phyloP scores from a whole-genome alignment of 2,797 vertebrate genomes.

The Pseudochirops corinnae region DNA sequence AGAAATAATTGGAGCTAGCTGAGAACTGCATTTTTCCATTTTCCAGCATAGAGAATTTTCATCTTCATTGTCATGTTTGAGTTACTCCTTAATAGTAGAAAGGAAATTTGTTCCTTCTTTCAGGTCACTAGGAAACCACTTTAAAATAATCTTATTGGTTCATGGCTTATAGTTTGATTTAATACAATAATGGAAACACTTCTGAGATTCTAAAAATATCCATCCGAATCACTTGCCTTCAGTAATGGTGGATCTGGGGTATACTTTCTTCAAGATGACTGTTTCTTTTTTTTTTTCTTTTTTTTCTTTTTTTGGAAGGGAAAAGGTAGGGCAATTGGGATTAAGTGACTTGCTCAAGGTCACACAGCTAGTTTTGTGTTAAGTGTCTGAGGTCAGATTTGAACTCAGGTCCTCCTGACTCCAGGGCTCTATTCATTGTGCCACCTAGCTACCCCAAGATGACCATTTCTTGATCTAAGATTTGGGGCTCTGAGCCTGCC shows the following conservation, averaged over 20 bases:
- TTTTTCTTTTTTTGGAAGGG: no score
- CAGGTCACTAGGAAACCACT: neutral
- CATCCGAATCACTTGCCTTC: slow-evolving; percentile 59
- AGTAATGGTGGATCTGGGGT: slow-evolving; percentile 40
- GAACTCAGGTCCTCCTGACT: no score
- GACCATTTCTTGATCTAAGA: slow-evolving; percentile 56
- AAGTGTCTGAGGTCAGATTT: no score
- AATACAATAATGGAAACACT: slow-evolving; percentile 22
- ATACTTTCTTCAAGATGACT: slow-evolving; percentile 51
- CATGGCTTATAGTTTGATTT: slow-evolving; percentile 27
- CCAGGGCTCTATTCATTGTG: no score
- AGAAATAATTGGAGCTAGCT: slow-evolving; percentile 2
- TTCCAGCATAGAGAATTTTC: slow-evolving; percentile 28
- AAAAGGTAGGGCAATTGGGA: no score
- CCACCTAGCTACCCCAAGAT: neutral
- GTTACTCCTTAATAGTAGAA: slow-evolving; percentile 25
- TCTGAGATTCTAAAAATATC: slow-evolving; percentile 41
- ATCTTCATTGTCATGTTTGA: neutral
- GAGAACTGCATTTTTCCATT: slow-evolving; percentile 7
- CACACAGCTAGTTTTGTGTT: no score
- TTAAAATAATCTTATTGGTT: slow-evolving; percentile 15
- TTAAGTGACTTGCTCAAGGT: no score
- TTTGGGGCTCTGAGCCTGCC: slow-evolving; percentile 19
- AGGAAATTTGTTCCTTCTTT: slow-evolving; percentile 8
- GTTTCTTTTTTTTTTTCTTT: slow-evolving; percentile 39